Base-by-base conservation (phyloP, 2,888 invertebrate species). In the Luffia ferchaultella region DNA sequence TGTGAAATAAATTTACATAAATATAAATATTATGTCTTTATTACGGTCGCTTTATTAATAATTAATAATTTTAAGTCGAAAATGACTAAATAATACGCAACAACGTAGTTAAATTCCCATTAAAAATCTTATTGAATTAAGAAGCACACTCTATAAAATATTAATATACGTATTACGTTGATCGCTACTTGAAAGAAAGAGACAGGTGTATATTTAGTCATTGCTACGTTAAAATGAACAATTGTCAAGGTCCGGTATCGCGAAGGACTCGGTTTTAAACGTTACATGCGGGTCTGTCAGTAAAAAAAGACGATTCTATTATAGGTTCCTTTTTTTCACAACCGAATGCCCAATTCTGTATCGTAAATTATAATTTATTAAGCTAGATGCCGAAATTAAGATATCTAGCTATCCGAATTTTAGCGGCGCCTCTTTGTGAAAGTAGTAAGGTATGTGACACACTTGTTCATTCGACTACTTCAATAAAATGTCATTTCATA, bases 331-430 rank as follows among this genome's bases (percentile, higher is more conserved):
- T 79, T 82, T 80, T 82, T 82, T 74, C 68, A 65, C 57, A 65
- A 60, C 62, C 63, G 30, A n/a, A 3, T 30, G 66, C 61, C 72
- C 68, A 73, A 64, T 60, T 73, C 67, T 63, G 68, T 70, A 74
- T 73, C 76, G 73, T 82, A 82, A 80, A 80, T 79, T 82, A 82
- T 82, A 80, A 80, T 80, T 80, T 79, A 78, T 70, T 68, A 68
- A 68, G 68, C 64, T 70, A 68, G 66, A 66, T 69, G 68, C 65
- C 65, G 63, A 71, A 83, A 83, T 83, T 77, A 75, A 83, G 83
- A 78, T 77, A 82, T 83, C 79, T 64, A 67, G 59, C 61, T 59
- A 65, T 65, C 61, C 59, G 64, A 64, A 67, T 72, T 70, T 54
- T 42, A 73, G 70, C 80, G 82, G 82, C 66, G 59, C 67, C 71